Evolutionary conservation across 2,888 invertebrate genomes (phyloP).

Genomic region (Mesorhabditis belari): DNA sequence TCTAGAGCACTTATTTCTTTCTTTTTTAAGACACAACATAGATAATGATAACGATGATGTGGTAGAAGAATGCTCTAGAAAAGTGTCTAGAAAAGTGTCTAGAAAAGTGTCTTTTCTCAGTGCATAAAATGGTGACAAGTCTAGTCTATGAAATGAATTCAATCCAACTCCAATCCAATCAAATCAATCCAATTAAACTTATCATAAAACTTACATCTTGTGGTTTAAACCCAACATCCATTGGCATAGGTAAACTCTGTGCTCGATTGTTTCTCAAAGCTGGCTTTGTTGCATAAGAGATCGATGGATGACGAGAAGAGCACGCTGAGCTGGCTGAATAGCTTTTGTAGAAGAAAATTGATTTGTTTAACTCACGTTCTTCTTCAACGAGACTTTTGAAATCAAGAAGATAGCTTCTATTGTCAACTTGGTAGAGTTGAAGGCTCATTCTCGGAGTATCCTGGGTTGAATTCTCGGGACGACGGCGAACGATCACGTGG

Average conservation of each 20-base stretch:
- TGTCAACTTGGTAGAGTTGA: slow-evolving; percentile 62
- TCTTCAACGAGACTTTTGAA: slow-evolving; percentile 72
- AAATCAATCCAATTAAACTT: neutral
- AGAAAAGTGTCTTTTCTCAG: too few relatives aligned
- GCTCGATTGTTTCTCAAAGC: slow-evolving; percentile 41
- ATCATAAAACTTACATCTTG: neutral
- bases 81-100: too few relatives aligned
- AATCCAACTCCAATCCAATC: neutral
- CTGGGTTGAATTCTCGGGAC: slow-evolving; percentile 17
- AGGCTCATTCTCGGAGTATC: slow-evolving; percentile 60
- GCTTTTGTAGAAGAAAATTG: neutral
- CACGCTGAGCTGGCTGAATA: slow-evolving; percentile 36
- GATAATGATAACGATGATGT: too few relatives aligned
- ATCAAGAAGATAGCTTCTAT: slow-evolving; percentile 89
- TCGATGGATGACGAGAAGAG: slow-evolving; percentile 51
- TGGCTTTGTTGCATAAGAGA: slow-evolving; percentile 49
- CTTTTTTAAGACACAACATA: too few relatives aligned
- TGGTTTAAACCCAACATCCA: slow-evolving; percentile 26
- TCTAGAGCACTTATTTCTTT: too few relatives aligned
- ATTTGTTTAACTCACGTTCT: slow-evolving; percentile 9
- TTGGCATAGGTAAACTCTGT: slow-evolving; percentile 46
- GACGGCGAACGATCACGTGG: slow-evolving; percentile 80
- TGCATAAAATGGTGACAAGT: too few relatives aligned
- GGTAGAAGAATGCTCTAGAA: too few relatives aligned
- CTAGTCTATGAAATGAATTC: too few relatives aligned